Evolutionary conservation across 2,797 vertebrate genomes (phyloP), one percentile per base, ranked within the genome.

Genomic region (Melanotaenia maccullochi): DNA sequence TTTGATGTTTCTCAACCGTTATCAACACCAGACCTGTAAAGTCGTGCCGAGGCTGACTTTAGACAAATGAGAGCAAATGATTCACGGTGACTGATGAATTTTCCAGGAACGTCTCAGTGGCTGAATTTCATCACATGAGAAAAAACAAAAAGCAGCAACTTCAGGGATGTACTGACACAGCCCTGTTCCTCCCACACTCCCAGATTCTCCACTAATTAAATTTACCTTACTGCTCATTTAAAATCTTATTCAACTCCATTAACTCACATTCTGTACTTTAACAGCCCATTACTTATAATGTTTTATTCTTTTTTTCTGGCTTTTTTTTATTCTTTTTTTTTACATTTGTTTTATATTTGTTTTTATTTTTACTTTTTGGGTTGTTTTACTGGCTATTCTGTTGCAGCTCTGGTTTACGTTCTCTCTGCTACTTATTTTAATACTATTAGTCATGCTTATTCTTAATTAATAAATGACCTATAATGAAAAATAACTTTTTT

Each of bases 41-140:
- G 42, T 44, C 42, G 5, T 44, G 16, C 42, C 6, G 42, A 44
- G 42, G 18, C 42, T 20, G 42, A 44, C 20, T 44, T 54, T 28
- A 24, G 24, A 28, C 24, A 54, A 25, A 25, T 54, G 22, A 24
- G 4, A 2, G 51, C 24, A 9, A 24, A 22, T 8, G 3, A 8
- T 51, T 24, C 22, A 9, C 49, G 12, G 9, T 22, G 49, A 51
- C 0, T 4, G n/a, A 24, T 9, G n/a, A 1, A 51, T 51, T 11
- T 40, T 64, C 22, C 16, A 25, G 49, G 24, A 30, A 72, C 11
- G 36, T 62, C 25, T 33, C 11, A 63, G 60, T 35, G 65, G 22
- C 12, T n/a, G 1, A 38, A 52, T 66, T 62, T 42, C 20, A 3
- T n/a, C 51, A 70, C n/a, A 61, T 13, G 16, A 22, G 8, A 22